Evolutionary conservation across 1,140 invertebrate genomes (phyloP).

Genomic region (Teleogryllus occipitalis): DNA sequence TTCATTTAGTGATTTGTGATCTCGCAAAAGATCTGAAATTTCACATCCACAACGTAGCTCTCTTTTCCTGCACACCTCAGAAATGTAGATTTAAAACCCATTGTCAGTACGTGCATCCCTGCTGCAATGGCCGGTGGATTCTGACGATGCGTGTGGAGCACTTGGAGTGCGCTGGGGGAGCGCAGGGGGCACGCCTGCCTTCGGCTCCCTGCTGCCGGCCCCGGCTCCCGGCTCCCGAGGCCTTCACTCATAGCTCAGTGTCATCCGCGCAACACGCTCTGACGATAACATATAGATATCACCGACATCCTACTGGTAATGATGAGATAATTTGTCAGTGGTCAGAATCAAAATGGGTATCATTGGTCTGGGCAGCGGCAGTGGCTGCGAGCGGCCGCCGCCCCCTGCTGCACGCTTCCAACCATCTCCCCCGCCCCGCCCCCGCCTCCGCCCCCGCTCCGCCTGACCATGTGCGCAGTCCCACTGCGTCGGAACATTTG

Average conservation of each 20-base stretch:
- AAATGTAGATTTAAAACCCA: not conserved
- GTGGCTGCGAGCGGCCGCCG: no score
- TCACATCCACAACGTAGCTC: not conserved
- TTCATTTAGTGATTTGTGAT: no score
- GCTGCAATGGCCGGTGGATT: no score
- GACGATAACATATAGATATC: not conserved
- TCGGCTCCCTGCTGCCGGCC: not conserved
- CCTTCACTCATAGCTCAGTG: not conserved
- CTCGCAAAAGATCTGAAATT: no score
- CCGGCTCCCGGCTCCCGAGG: not conserved
- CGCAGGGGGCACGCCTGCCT: not conserved
- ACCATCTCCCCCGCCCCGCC: no score
- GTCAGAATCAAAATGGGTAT: not conserved
- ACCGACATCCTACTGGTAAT: not conserved
- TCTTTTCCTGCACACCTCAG: not conserved
- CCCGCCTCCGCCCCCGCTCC: no score
- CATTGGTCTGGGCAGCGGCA: not conserved
- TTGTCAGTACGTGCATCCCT: not conserved
- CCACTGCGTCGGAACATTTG: no score
- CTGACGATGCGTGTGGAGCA: no score
- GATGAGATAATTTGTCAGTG: not conserved
- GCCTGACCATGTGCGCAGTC: no score
- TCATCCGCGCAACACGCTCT: not conserved
- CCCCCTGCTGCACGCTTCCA: no score
- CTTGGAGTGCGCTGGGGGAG: no score